These are phyloP conservation scores for Cataglyphis altisquamis DNA, from an alignment of 2,888 invertebrate species.

Conservation along the genomic window DNA sequence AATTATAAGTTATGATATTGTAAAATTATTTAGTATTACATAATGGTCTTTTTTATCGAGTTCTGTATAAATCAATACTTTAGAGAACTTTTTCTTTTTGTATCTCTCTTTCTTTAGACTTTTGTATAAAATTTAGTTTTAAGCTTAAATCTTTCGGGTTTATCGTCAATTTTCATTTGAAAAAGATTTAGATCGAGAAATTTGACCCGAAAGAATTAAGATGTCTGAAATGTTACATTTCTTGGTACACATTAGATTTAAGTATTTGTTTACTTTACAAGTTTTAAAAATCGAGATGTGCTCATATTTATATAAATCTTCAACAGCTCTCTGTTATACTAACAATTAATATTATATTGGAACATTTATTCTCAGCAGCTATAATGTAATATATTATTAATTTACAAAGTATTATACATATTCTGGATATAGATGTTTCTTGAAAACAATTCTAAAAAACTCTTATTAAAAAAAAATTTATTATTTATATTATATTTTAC, in stretches of 20 bases:
- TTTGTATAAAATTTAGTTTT: conserved; percentile 6
- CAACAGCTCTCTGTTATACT: conserved; percentile 42
- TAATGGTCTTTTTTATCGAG: conserved; percentile 15
- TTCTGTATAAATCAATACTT: conserved; percentile 28
- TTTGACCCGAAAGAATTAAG: conserved; percentile 24
- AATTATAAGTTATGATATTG: conserved; percentile 20
- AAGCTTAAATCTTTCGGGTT: conserved; percentile 24
- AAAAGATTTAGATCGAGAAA: not conserved
- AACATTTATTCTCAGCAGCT: conserved; percentile 30
- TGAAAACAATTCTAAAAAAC: not conserved
- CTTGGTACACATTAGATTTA: conserved; percentile 19
- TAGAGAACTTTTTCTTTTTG: conserved; percentile 14
- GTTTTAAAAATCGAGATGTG: conserved; percentile 18
- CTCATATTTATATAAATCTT: conserved; percentile 12
- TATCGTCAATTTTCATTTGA: not conserved
- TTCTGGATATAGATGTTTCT: not conserved
- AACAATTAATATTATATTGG: conserved; percentile 14
- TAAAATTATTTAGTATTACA: conserved; percentile 26
- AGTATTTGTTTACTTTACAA: conserved; percentile 21
- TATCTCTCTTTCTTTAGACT: not conserved
- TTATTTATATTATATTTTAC: not conserved
- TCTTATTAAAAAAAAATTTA: too few relatives aligned
- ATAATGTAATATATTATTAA: conserved; percentile 12
- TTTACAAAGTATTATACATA: conserved; percentile 3
- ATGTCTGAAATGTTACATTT: conserved; percentile 14